Evolutionary conservation across 2,113 vertebrate species (phyloP).

Genomic region (Phrynocephalus versicolor): DNA sequence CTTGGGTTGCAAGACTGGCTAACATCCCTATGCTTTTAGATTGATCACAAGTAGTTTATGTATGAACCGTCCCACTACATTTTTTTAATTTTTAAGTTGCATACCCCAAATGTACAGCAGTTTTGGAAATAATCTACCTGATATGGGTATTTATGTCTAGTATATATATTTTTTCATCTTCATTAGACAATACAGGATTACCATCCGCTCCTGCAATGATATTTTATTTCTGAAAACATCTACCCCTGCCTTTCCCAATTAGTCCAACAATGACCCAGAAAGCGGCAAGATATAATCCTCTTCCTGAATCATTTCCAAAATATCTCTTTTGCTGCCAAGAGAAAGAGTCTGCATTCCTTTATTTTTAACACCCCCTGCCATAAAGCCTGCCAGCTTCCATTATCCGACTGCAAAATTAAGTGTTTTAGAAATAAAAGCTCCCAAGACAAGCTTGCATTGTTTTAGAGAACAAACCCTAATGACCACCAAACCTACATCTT

Average conservation of each 20-base stretch:
- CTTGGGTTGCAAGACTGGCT: no score
- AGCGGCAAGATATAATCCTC: constrained; percentile 44
- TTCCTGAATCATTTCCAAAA: constrained; percentile 56
- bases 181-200: neutral
- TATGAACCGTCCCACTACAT: neutral
- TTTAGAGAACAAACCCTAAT: neutral
- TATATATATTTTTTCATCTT: neutral
- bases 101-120: neutral
- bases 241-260: neutral
- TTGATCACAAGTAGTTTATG: neutral
- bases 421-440: neutral
- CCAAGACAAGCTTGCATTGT: constrained; percentile 15
- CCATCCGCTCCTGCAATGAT: neutral
- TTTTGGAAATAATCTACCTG: neutral
- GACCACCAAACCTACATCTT: neutral
- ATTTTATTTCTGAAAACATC: constrained; percentile 14
- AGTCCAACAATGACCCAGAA: neutral
- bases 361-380: constrained; percentile 53
- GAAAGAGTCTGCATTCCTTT: constrained; percentile 55
- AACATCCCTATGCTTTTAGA: neutral
- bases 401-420: constrained; percentile 33
- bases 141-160: neutral
- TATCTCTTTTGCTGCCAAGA: constrained; percentile 50
- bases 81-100: neutral
- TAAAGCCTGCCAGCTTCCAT: constrained; percentile 46